Percentiles rank a stretch among this genome's conserved stretches.
These are phyloP conservation scores for Drosophila leonis DNA, from an alignment of 2,888 invertebrate genomes.

Conservation along the genomic window DNA sequence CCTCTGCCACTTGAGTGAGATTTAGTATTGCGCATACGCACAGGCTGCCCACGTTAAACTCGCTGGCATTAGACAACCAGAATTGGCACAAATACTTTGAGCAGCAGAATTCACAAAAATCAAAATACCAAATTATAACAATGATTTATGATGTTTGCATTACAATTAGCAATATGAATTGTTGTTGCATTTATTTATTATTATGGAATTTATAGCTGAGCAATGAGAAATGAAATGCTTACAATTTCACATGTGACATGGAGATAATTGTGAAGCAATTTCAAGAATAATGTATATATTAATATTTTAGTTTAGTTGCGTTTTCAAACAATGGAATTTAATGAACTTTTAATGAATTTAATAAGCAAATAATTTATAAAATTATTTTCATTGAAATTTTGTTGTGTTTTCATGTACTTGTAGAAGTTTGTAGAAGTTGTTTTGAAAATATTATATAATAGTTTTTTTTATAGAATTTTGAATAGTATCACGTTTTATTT, in stretches of 20 bases:
- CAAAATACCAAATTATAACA: background rate
- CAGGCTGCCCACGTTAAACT: slow-evolving; percentile 27
- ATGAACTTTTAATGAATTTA: too few species aligned
- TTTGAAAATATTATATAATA: too few species aligned
- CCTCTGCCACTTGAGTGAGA: slow-evolving; percentile 42
- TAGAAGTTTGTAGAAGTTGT: too few species aligned
- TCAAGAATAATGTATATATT: background rate
- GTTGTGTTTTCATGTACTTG: too few species aligned
- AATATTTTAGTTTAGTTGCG: background rate
- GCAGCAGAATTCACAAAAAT: background rate
- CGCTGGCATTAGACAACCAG: slow-evolving; percentile 8
- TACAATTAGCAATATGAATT: slow-evolving; percentile 22
- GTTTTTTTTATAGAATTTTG: too few species aligned
- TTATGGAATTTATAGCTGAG: background rate
- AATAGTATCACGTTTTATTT: too few species aligned
- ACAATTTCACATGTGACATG: background rate
- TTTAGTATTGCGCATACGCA: slow-evolving; percentile 39
- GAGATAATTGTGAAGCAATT: background rate
- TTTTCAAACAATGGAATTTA: background rate
- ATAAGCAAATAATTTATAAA: too few species aligned
- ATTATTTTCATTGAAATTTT: too few species aligned
- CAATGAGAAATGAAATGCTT: background rate
- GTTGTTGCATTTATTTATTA: background rate
- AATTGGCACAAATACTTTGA: slow-evolving; percentile 9
- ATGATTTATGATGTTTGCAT: slow-evolving; percentile 31